Conservation (phyloP, 2,888 invertebrate species). For the Teleiodes luculella region DNA sequence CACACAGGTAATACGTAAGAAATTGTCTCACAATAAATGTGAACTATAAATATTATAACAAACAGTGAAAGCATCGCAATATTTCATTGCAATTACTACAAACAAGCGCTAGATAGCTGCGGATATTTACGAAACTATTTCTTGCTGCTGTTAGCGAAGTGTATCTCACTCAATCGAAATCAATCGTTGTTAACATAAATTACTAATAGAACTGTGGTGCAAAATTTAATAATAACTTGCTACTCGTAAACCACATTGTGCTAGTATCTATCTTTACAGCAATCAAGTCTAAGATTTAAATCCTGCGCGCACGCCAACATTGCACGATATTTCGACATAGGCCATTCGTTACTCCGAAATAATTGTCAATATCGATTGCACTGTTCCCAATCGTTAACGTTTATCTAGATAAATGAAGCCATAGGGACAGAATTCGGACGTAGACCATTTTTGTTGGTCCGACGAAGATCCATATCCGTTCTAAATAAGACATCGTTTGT, state of each 20-base stretch:
- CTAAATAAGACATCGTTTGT: slow-evolving; percentile 7
- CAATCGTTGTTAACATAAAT: slow-evolving; percentile 33
- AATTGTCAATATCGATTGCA: slow-evolving; percentile 57
- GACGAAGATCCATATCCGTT: slow-evolving; percentile 6
- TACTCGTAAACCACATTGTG: slow-evolving; percentile 35
- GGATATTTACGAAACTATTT: slow-evolving; percentile 31
- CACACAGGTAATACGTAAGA: neutral
- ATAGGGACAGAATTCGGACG: slow-evolving; percentile 11
- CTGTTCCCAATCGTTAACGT: slow-evolving; percentile 57
- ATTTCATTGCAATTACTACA: slow-evolving; percentile 12
- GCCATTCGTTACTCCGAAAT: slow-evolving; percentile 55
- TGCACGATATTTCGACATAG: slow-evolving; percentile 46
- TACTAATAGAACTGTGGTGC: slow-evolving; percentile 27
- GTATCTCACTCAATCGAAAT: slow-evolving; percentile 28
- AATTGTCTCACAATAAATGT: neutral
- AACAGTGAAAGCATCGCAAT: slow-evolving; percentile 17
- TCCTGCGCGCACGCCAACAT: slow-evolving; percentile 42
- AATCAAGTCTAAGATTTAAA: slow-evolving; percentile 50
- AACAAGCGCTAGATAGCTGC: slow-evolving; percentile 9
- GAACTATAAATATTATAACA: neutral
- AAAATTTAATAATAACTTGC: slow-evolving; percentile 30
- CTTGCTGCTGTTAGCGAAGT: slow-evolving; percentile 14
- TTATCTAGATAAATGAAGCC: slow-evolving; percentile 45
- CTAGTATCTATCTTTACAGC: slow-evolving; percentile 37
- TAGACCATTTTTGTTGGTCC: neutral